phyloP scores from a whole-genome alignment of 2,888 invertebrate genomes.

The Itoplectis maculator region DNA sequence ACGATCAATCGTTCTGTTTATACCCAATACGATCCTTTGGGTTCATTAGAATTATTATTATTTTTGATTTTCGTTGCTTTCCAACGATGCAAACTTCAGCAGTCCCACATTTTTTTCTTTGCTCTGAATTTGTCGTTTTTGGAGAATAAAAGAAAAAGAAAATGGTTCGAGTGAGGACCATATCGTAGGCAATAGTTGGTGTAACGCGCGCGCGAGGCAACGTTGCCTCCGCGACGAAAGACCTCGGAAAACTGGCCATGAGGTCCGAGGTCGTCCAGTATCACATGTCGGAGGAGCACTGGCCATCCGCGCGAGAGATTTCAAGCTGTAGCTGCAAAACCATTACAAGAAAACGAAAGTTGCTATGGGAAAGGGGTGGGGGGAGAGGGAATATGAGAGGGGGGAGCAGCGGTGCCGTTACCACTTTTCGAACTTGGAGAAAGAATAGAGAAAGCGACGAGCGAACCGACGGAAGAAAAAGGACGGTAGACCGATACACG shows the following conservation, averaged over 20 bases:
- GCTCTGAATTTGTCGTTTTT: no score
- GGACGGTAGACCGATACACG: neutral
- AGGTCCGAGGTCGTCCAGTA: conserved; percentile 83
- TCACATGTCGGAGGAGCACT: conserved; percentile 81
- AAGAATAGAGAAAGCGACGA: conserved; percentile 60
- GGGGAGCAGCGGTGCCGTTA: conserved; percentile 56
- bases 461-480: conserved; percentile 55
- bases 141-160: neutral
- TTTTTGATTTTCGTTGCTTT: no score
- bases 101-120: no score
- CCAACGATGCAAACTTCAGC: no score
- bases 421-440: conserved; percentile 20
- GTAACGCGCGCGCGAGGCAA: conserved; percentile 58
- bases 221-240: conserved; percentile 52
- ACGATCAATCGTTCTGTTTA: no score
- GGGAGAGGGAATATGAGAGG: no score
- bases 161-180: conserved; percentile 4
- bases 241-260: conserved; percentile 81
- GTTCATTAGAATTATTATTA: no score
- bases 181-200: conserved; percentile 25
- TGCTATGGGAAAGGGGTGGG: conserved; percentile 29
- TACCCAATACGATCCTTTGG: no score
- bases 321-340: conserved; percentile 42
- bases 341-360: conserved; percentile 18
- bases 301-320: conserved; percentile 73